Evolutionary conservation across 2,888 invertebrate genomes (phyloP), one percentile per base, ranked within the genome.

Genomic region (Lepidocyrtoides sp.): DNA sequence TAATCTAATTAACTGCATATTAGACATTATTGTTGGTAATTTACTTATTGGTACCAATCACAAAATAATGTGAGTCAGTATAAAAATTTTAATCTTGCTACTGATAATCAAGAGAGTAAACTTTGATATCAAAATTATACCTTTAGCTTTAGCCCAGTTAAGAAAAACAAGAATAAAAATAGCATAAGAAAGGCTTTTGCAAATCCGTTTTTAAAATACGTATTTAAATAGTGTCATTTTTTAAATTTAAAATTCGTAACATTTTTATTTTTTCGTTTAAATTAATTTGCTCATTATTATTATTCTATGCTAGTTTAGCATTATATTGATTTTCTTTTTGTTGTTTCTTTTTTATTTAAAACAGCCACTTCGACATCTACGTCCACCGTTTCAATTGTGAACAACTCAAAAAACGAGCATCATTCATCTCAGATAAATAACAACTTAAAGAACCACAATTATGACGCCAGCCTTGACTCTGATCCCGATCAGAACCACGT

Each of bases 401-500:
- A 75, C 75, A 86, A 90, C 90, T 85, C 87, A 54, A 87, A 91
- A 88, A 87, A 36, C 32, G 91, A 87, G 63, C 87, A 88, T 63
- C 87, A 32, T 2, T 75, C 88, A 77, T 87, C 91, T 83, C 87
- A 88, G 75, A 87, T 82, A n/a, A 87, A 87, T 69, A 91, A 87
- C 87, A 87, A 87, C 83, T 69, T 83, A 48, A 79, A 66, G 44
- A 87, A 88, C 54, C 83, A 91, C 77, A 87, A 83, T 79, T 83
- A 54, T 88, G 91, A 88, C 91, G 87, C 87, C 91, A 87, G 87
- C 91, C 87, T 91, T 87, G 91, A 88, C 63, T 87, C 87, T 83
- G 91, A 91, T 79, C 75, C 83, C 29, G 91, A 91, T 88, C 88
- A 87, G 87, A 88, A 87, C 88, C 87, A 87, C 77, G 91, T 87